Conservation (phyloP, 1,140 invertebrate genomes). For the Leptinotarsa undecemlineata region DNA sequence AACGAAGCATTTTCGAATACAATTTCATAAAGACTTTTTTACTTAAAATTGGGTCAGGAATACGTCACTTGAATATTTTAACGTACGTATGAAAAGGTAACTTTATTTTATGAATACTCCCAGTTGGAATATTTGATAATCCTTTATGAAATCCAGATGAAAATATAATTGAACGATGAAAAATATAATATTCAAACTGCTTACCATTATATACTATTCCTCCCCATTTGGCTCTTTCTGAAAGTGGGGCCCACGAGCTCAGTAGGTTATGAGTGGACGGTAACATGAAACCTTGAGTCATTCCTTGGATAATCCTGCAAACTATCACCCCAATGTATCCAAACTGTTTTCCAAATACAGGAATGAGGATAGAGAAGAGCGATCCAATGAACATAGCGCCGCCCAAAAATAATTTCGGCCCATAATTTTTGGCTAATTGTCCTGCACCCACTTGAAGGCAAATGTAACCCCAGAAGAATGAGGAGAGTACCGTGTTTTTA, state of each 20-base stretch:
- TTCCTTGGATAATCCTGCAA: conserved; percentile 41
- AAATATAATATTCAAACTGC: not conserved
- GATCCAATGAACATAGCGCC: conserved; percentile 58
- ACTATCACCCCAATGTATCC: conserved; percentile 39
- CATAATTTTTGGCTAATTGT: conserved; percentile 66
- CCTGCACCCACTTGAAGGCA: conserved; percentile 68
- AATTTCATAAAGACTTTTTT: too few relatives aligned
- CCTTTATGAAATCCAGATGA: too few relatives aligned
- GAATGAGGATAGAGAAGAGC: conserved; percentile 58
- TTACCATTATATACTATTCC: conserved; percentile 41
- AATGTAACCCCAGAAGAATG: conserved; percentile 70
- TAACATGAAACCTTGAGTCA: conserved; percentile 42
- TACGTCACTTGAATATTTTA: too few relatives aligned
- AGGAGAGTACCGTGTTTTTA: conserved; percentile 62
- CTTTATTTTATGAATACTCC: too few relatives aligned
- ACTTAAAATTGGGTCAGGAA: too few relatives aligned
- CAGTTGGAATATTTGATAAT: too few relatives aligned
- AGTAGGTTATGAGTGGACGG: conserved; percentile 41
- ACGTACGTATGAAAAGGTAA: too few relatives aligned
- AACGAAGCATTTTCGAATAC: too few relatives aligned
- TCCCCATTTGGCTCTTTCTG: conserved; percentile 40
- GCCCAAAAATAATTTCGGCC: conserved; percentile 65
- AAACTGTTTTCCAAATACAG: conserved; percentile 28
- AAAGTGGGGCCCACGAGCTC: conserved; percentile 40
- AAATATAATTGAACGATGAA: too few relatives aligned